Evolutionary conservation across 1,140 invertebrate species (phyloP), one percentile per base, ranked within the genome.

Genomic region (Belonocnema kinseyi): DNA sequence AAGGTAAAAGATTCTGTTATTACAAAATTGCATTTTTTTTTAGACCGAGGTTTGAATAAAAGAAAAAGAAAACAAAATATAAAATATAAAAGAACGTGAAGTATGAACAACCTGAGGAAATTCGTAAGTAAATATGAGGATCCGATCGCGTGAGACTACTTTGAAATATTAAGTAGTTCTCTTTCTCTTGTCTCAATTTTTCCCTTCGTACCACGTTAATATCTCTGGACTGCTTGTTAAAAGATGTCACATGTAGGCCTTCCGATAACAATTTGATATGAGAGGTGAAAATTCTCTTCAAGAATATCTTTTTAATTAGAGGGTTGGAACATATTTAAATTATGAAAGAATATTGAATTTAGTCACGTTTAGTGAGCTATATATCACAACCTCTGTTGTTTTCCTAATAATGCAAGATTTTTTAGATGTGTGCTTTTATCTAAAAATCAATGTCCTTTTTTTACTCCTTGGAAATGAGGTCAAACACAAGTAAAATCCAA

Each of bases 81-180:
- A 56, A 53, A 19, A 56, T 56, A 7, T 54, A 11, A 11, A 6
- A 19, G 54, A 2, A 21, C 54, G 11, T 56, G 12, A 19, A 56
- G 54, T 19, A 56, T 56, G 12, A 56, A 56, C 19, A 56, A 56
- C 21, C 13, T 13, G 54, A 21, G n/a, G 54, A 56, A 56, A 56
- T 11, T 56, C 8, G 54, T n/a, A 56, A 56, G 54, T 21, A 56
- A 56, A 56, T 56, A 56, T 46, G 10, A 56, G 19, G 13, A 56
- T 56, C 12, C 7, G n/a, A 19, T 46, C 54, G 54, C 6, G 54
- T 12, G 17, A 56, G 54, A 56, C 17, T 56, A n/a, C 54, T 56
- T 56, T 56, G 54, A 21, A 56, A 56, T 56, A 56, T 56, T 19
- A 12, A 56, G 17, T 56, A 56, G 54, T 4, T 56, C 21, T 56